A percentile compares a stretch with the other conserved stretches of the same genome.
These are phyloP conservation scores for Emmelina monodactyla DNA, from an alignment of 2,888 invertebrate genomes.

Conservation along the genomic window DNA sequence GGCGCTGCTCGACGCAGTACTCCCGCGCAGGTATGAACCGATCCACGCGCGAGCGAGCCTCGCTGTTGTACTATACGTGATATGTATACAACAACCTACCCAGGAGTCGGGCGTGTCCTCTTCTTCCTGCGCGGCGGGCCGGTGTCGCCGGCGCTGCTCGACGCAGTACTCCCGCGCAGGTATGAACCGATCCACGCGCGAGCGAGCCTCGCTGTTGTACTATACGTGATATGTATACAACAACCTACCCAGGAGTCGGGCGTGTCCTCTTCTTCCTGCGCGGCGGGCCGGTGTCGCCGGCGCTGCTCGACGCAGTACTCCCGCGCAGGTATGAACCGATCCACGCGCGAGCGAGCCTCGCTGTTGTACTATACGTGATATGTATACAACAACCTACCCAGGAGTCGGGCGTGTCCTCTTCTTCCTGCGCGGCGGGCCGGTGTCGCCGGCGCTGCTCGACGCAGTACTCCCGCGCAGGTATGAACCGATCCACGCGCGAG, in stretches of 20 bases:
- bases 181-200: slow-evolving; percentile 49
- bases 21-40: slow-evolving; percentile 44
- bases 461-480: slow-evolving; percentile 34
- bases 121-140: too few relatives aligned
- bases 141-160: slow-evolving; percentile 28
- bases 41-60: slow-evolving; percentile 38
- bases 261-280: slow-evolving; percentile 14
- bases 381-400: too few relatives aligned
- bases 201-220: too few relatives aligned
- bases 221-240: too few relatives aligned
- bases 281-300: slow-evolving; percentile 25
- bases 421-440: too few relatives aligned
- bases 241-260: slow-evolving; percentile 35
- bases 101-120: too few relatives aligned
- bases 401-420: too few relatives aligned
- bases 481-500: slow-evolving; percentile 45
- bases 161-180: slow-evolving; percentile 32
- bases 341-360: slow-evolving; percentile 36
- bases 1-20: slow-evolving; percentile 27
- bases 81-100: too few relatives aligned
- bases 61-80: too few relatives aligned
- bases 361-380: too few relatives aligned
- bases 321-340: slow-evolving; percentile 45
- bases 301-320: slow-evolving; percentile 30
- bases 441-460: slow-evolving; percentile 29